phyloP scores from a whole-genome alignment of 2,797 vertebrate species.

The Oceanodroma leucorhoa region DNA sequence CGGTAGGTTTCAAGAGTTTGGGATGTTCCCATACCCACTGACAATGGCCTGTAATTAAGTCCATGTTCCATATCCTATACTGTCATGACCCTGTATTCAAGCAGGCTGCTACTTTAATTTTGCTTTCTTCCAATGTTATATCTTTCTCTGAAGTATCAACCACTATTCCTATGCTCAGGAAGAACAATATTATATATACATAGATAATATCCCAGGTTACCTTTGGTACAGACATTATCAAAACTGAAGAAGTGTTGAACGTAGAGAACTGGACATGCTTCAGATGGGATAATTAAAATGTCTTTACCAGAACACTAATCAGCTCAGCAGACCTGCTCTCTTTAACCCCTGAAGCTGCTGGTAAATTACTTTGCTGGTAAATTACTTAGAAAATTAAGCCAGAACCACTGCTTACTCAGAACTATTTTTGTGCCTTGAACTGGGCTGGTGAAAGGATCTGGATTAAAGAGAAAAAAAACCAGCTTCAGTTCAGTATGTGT shows the following conservation, averaged over 20 bases:
- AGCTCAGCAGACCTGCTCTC: background rate
- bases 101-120: background rate
- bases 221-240: background rate
- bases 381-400: background rate
- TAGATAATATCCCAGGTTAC: background rate
- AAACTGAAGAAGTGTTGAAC: background rate
- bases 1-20: background rate
- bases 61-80: background rate
- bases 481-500: background rate
- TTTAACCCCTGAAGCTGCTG: background rate
- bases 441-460: background rate
- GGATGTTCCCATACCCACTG: background rate
- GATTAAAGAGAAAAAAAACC: background rate
- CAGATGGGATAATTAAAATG: background rate
- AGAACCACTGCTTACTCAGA: background rate
- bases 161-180: background rate
- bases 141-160: background rate
- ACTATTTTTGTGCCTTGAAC: background rate
- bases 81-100: background rate
- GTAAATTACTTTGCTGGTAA: background rate
- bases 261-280: background rate
- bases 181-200: background rate
- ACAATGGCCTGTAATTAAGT: background rate
- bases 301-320: background rate
- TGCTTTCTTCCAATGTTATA: background rate